Conservation (phyloP, 92 coral and sea anemone genomes). For the Phenganax marumi region DNA sequence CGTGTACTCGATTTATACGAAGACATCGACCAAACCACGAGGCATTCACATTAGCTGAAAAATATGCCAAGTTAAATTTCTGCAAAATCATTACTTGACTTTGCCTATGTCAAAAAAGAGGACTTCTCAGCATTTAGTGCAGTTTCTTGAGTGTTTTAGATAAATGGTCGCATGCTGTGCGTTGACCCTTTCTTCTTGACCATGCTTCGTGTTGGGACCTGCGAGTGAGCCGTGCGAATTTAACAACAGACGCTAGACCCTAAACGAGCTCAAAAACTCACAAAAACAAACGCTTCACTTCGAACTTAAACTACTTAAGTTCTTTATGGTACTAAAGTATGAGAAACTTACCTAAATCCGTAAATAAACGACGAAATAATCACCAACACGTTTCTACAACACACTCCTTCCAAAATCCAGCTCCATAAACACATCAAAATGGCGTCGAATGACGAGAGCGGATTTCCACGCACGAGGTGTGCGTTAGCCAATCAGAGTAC, state of each 20-base stretch:
- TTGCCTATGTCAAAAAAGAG: no score
- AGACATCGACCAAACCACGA: background rate
- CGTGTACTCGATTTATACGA: background rate
- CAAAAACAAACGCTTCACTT: background rate
- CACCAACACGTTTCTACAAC: background rate
- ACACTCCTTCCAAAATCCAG: background rate
- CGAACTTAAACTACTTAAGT: background rate
- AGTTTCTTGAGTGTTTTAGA: no score
- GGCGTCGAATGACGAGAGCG: background rate
- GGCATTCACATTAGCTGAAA: background rate
- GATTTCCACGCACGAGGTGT: background rate
- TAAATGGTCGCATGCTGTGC: no score
- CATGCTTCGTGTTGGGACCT: no score
- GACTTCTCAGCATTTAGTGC: no score
- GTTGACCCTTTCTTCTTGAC: no score
- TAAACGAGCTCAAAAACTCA: background rate
- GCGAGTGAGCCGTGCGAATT: no score
- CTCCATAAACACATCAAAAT: conserved; percentile 7
- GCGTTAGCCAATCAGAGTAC: background rate
- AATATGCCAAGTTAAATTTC: no score
- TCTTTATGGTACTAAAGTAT: background rate
- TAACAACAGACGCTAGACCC: no score
- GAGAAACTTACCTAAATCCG: conserved; percentile 22
- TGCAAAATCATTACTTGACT: no score
- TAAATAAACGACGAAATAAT: conserved; percentile 14